phyloP scores from a whole-genome alignment of 2,888 invertebrate genomes.

The Steinernema carpocapsae region DNA sequence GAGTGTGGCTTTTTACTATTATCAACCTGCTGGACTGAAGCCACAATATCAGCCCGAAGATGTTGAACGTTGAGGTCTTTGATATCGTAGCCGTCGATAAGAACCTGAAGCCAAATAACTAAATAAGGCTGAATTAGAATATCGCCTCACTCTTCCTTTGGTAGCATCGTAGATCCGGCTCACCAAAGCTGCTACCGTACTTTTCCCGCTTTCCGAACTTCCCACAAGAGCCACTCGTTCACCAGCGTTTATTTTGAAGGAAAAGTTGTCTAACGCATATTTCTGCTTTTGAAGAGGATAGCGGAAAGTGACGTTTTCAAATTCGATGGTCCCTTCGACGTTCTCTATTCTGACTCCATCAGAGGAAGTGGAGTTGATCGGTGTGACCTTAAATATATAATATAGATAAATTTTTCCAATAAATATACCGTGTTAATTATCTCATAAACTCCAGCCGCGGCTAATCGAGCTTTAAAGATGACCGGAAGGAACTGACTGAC shows the following conservation, averaged over 20 bases:
- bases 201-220: background rate
- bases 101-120: background rate
- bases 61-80: background rate
- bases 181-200: background rate
- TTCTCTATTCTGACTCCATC: background rate
- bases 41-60: background rate
- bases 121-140: background rate
- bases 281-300: background rate
- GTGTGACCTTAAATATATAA: background rate
- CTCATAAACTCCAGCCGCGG: background rate
- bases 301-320: background rate
- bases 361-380: background rate
- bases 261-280: background rate
- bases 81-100: background rate
- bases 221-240: background rate
- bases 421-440: background rate
- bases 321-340: background rate
- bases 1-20: no score
- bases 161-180: background rate
- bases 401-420: background rate
- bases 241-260: background rate
- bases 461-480: background rate
- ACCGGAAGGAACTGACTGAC: background rate
- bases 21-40: constrained; percentile 12
- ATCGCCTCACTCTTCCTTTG: background rate